Conservation (phyloP, 2,888 invertebrate genomes). For the Autographa gamma region DNA sequence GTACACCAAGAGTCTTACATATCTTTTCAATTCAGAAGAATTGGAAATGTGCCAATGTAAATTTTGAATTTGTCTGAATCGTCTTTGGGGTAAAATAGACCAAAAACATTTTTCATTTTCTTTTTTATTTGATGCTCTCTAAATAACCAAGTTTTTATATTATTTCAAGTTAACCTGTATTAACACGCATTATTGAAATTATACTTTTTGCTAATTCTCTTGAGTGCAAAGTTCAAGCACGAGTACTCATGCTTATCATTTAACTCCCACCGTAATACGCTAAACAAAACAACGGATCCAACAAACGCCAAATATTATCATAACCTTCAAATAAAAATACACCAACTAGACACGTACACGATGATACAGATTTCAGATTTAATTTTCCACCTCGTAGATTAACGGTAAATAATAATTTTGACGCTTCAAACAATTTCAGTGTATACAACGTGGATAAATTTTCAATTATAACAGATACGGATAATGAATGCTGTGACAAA, state of each 20-base stretch:
- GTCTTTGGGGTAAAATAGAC: constrained; percentile 6
- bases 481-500: constrained; percentile 54
- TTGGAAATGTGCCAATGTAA: constrained; percentile 27
- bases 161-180: too few species aligned
- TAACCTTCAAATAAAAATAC: constrained; percentile 2
- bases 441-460: constrained; percentile 44
- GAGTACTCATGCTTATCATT: not conserved
- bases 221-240: constrained; percentile 2
- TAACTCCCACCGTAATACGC: not conserved
- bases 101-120: not conserved
- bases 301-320: not conserved
- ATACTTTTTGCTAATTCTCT: not conserved
- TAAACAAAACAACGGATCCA: not conserved
- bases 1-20: not conserved
- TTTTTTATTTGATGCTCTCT: not conserved
- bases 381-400: constrained; percentile 46
- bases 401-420: constrained; percentile 52
- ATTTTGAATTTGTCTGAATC: constrained; percentile 22
- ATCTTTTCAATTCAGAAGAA: constrained; percentile 11
- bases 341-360: not conserved
- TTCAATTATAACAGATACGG: constrained; percentile 55
- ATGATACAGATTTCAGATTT: constrained; percentile 24
- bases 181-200: too few species aligned
- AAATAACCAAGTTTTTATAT: too few species aligned
- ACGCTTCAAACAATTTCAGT: constrained; percentile 41